phyloP scores from a whole-genome alignment of 2,888 invertebrate genomes.

The Chloroclysta siterata region DNA sequence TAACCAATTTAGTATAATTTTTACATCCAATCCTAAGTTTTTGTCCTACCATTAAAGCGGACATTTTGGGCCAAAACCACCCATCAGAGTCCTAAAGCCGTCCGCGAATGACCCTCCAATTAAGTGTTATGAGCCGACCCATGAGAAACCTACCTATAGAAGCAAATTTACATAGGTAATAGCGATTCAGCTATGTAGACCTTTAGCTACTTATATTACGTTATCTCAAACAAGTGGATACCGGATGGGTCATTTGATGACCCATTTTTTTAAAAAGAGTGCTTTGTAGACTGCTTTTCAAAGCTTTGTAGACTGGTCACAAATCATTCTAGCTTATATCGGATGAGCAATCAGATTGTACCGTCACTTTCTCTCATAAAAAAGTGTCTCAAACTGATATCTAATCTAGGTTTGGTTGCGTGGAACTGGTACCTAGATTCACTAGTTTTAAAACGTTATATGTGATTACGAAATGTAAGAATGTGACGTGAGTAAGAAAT shows the following conservation, averaged over 20 bases:
- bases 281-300: too few species aligned
- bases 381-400: too few species aligned
- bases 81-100: slow-evolving; percentile 69
- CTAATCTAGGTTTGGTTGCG: too few species aligned
- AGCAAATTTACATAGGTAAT: slow-evolving; percentile 56
- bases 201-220: slow-evolving; percentile 13
- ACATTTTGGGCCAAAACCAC: slow-evolving; percentile 68
- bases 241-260: neutral
- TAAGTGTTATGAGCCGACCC: slow-evolving; percentile 81
- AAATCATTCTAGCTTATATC: too few species aligned
- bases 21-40: slow-evolving; percentile 62
- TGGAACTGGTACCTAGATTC: too few species aligned
- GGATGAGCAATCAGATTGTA: too few species aligned
- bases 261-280: neutral
- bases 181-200: slow-evolving; percentile 23
- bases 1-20: slow-evolving; percentile 46
- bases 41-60: slow-evolving; percentile 65
- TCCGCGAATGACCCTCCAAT: slow-evolving; percentile 82
- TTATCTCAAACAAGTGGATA: slow-evolving; percentile 5
- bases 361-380: too few species aligned
- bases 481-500: too few species aligned
- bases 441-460: too few species aligned
- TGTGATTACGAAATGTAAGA: too few species aligned
- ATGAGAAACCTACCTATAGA: slow-evolving; percentile 57
- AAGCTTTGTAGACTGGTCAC: too few species aligned